A percentile compares a stretch with the other conserved stretches of the same genome.
Evolutionary conservation across 1,140 invertebrate species (phyloP).

Genomic region (Nilaparvata lugens): DNA sequence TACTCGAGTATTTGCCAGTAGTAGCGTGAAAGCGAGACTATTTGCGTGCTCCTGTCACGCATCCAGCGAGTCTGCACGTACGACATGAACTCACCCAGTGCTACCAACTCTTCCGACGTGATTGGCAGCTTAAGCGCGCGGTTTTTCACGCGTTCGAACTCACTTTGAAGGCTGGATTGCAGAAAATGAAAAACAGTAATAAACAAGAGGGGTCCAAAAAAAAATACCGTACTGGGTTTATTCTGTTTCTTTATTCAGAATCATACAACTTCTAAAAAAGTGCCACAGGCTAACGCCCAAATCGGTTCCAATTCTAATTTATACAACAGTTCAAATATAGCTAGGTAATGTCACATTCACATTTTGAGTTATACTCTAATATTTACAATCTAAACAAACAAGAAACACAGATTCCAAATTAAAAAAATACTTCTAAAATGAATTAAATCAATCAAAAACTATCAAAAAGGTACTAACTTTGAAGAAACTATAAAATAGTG

Average conservation of each 20-base stretch:
- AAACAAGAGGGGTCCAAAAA: not conserved
- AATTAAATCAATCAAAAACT: too few relatives aligned
- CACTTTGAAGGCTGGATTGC: not conserved
- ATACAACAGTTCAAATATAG: too few relatives aligned
- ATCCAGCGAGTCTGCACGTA: conserved; percentile 49
- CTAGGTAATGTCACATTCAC: too few relatives aligned
- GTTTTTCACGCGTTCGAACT: conserved; percentile 26
- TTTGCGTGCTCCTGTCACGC: conserved; percentile 48
- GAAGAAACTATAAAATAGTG: too few relatives aligned
- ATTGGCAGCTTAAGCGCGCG: conserved; percentile 51
- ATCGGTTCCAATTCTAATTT: too few relatives aligned
- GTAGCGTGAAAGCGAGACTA: conserved; percentile 53
- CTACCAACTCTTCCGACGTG: conserved; percentile 61
- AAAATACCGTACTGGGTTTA: conserved; percentile 5
- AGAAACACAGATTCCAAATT: too few relatives aligned
- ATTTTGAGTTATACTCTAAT: conserved; percentile 1
- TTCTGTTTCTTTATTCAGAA: too few relatives aligned
- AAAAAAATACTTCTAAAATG: too few relatives aligned
- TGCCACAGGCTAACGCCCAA: too few relatives aligned
- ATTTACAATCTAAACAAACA: too few relatives aligned
- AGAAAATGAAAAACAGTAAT: not conserved
- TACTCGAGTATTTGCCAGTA: conserved; percentile 55
- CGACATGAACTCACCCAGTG: conserved; percentile 54
- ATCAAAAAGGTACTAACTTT: too few relatives aligned
- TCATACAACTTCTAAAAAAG: too few relatives aligned